Percentiles rank a stretch among this genome's conserved stretches.
Evolutionary conservation across 1,140 invertebrate species (phyloP).

Genomic region (Holcopasites calliopsidis): DNA sequence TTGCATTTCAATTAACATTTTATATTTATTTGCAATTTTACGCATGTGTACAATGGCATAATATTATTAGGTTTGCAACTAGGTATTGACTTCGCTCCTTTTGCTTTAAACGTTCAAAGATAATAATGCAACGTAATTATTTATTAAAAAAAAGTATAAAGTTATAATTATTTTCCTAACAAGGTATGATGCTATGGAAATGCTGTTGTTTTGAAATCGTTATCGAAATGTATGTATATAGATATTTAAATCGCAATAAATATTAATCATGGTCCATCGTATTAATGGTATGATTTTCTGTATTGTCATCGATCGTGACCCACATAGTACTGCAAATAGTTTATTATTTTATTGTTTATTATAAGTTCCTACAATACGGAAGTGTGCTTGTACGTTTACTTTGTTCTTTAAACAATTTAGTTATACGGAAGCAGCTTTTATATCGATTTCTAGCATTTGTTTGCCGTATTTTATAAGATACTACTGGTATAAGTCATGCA

Average conservation of each 20-base stretch:
- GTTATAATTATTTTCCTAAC: not conserved
- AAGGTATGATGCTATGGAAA: slow-evolving; percentile 57
- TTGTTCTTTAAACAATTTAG: not conserved
- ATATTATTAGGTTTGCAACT: not conserved
- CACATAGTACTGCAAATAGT: slow-evolving; percentile 11
- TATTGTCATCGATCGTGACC: slow-evolving; percentile 49
- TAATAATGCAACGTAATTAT: not conserved
- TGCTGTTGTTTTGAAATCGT: slow-evolving; percentile 63
- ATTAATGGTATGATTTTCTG: slow-evolving; percentile 54
- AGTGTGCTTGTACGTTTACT: slow-evolving; percentile 7
- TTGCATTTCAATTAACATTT: not conserved
- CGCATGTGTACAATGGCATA: not conserved
- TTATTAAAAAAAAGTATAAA: not conserved
- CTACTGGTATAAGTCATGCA: not conserved
- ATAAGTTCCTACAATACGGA: slow-evolving; percentile 1
- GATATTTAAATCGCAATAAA: slow-evolving; percentile 73
- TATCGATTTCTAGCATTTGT: not conserved
- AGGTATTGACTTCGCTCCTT: not conserved
- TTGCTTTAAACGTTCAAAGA: not conserved
- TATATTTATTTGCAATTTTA: not conserved
- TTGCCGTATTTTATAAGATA: slow-evolving; percentile 6
- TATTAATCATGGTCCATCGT: slow-evolving; percentile 49
- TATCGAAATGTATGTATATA: slow-evolving; percentile 68
- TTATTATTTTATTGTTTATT: too few relatives aligned
- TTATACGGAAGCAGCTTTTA: not conserved